Evolutionary conservation across 1,140 invertebrate genomes (phyloP), one percentile per base, ranked within the genome.

Genomic region (Proales similis): DNA sequence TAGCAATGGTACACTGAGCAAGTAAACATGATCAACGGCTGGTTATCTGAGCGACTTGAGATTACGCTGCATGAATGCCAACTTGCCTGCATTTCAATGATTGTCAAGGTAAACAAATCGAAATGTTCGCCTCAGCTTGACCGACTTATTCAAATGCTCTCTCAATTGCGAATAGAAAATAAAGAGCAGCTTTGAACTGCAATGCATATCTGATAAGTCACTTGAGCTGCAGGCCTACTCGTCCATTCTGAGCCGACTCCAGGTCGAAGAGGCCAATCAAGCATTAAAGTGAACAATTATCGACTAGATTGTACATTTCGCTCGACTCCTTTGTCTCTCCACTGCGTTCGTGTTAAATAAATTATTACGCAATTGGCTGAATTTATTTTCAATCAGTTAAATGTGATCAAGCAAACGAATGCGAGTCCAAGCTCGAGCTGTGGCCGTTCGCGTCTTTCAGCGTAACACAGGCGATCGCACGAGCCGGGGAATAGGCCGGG

Each of bases 181-280:
- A 70, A 96, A 94, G 78, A 90, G 90, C 19, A 93, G 97, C 75
- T 98, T 97, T 78, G 93, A 97, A 78, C 81, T 98, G 51, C 93
- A 98, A 80, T 93, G 94, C 64, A 90, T 98, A 17, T 88, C 91
- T 73, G 93, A 97, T 71, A 91, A 97, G 72, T 90, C 90, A 76
- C 78, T 99, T n/a, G 93, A 95, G 78, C 90, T 86, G 42, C 94
- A 94, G 80, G 85, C 84, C 68, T 97, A 97, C 81, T 88, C 94
- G 77, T 86, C 84, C 45, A 86, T 97, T 68, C 85, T 84, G 57
- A 85, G 86, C 68, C 82, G 94, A 68, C 88, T 99, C 84, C 86
- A 93, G 76, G 90, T 94, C 12, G 91, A 95, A 77, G 90, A 95
- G 79, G 90, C 90, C 45, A 90, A 57, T 26, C 51, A 57, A 57